Evolutionary conservation across 1,140 invertebrate genomes (phyloP), one percentile per base, ranked within the genome.

Genomic region (Idris sp.): DNA sequence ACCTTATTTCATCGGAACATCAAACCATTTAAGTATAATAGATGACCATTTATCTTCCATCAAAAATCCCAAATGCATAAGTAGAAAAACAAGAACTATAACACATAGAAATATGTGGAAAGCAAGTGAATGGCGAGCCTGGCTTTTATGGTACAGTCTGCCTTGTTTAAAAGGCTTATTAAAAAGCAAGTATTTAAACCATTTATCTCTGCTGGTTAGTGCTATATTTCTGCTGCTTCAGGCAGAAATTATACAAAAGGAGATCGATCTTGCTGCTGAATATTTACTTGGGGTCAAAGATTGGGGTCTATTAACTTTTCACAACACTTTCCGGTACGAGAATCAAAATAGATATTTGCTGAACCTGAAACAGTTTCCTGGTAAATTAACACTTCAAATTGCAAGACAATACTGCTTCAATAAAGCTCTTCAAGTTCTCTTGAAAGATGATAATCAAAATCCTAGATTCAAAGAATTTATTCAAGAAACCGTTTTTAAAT

Each of bases 51-150:
- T 74, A 46, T 31, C 9, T 6, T 19, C 31, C 0, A 59, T 67
- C 7, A 65, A 36, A 44, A 31, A 46, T 30, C 67, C 58, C 4
- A 72, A 72, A 53, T 73, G 30, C 10, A 72, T 56, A 8, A 62
- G 58, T 35, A 28, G 62, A 40, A 59, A 28, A 31, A 26, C 62
- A 18, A 41, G 72, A 14, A 61, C 25, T 22, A 2, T 68, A 2
- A 8, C 6, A 0, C 38, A 64, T 18, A 33, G 59, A 54, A 19
- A 25, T 15, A 49, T 65, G 9, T 76, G 74, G 74, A 71, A 67
- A 43, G 74, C 67, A 10, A 61, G 44, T 10, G 74, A 76, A 49
- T 76, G 67, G 74, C 11, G 68, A 22, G 25, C 10, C 9, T 76
- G 67, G 53, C 72, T 72, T 35, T 22, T 2, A 6, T 22, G 19